Base-by-base conservation (phyloP, 1,140 invertebrate genomes). In the Ooceraea biroi region DNA sequence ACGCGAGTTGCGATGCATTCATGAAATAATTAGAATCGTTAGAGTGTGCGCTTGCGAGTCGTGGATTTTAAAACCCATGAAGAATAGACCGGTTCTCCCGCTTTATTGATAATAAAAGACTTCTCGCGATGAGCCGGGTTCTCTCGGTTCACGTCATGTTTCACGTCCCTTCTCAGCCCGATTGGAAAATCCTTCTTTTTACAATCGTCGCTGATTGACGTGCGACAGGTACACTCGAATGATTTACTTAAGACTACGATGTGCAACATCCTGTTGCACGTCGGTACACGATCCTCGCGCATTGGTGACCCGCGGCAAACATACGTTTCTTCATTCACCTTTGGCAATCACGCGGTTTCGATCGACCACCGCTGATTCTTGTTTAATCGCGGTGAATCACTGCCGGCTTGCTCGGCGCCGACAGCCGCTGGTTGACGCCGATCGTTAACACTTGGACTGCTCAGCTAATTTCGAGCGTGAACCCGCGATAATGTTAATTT, bases 381-480 rank as follows among this genome's bases (percentile, higher is more conserved):
- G 44, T 60, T 73, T 46, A 76, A 68, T 85, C 44, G 1, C 76
- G 61, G 25, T 73, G 68, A 85, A 57, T 85, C 76, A 58, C 48
- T 57, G 55, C 11, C n/a, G 78, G 41, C 55, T 36, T 27, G 36
- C 44, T 27, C n/a, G 7, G 25, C 48, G 17, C 50, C 11, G 68
- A 19, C n/a, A n/a, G n/a, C n/a, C n/a, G n/a, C n/a, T 63, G 19
- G 50, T 58, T 46, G 17, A 44, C 11, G 36, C 17, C 25, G 50
- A 68, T 86, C 48, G 57, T 87, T 76, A 76, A 66, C 71, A n/a
- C n/a, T n/a, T n/a, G n/a, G n/a, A n/a, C 55, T 19, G n/a, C n/a
- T 19, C 8, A 55, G n/a, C n/a, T n/a, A n/a, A n/a, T n/a, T 55
- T 19, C 36, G 2, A 36, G 36, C 36, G 36, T 36, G 36, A 3